A percentile compares a stretch with the other conserved stretches of the same genome.
These are phyloP conservation scores for Ridgeia piscesae DNA, from an alignment of 1,140 invertebrate genomes.

Conservation along the genomic window DNA sequence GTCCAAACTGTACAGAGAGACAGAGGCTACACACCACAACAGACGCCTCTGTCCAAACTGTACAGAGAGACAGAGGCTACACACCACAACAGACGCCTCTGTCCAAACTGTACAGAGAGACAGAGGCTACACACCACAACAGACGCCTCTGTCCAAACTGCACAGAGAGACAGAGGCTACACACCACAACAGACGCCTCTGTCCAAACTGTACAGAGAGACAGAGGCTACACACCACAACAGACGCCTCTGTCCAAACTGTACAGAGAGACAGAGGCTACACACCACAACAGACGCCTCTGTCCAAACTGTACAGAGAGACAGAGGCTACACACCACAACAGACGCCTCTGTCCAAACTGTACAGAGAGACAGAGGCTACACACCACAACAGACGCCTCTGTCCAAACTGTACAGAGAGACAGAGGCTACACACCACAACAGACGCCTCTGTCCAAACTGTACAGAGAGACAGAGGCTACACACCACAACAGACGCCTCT, in stretches of 20 bases:
- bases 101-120: constrained; percentile 47
- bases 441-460: constrained; percentile 46
- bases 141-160: constrained; percentile 46
- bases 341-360: constrained; percentile 46
- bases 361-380: constrained; percentile 11
- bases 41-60: constrained; percentile 46
- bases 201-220: constrained; percentile 47
- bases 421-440: background rate
- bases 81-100: background rate
- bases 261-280: constrained; percentile 11
- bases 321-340: background rate
- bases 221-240: background rate
- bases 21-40: background rate
- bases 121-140: background rate
- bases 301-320: constrained; percentile 47
- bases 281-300: background rate
- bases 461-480: constrained; percentile 11
- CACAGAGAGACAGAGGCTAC: constrained; percentile 11
- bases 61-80: constrained; percentile 11
- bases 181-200: background rate
- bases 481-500: background rate
- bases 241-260: constrained; percentile 46
- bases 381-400: background rate
- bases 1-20: constrained; percentile 47
- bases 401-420: constrained; percentile 47